A percentile compares a stretch with the other conserved stretches of the same genome.
phyloP scores from a whole-genome alignment of 2,888 invertebrate genomes.

The Synanthedon formicaeformis region DNA sequence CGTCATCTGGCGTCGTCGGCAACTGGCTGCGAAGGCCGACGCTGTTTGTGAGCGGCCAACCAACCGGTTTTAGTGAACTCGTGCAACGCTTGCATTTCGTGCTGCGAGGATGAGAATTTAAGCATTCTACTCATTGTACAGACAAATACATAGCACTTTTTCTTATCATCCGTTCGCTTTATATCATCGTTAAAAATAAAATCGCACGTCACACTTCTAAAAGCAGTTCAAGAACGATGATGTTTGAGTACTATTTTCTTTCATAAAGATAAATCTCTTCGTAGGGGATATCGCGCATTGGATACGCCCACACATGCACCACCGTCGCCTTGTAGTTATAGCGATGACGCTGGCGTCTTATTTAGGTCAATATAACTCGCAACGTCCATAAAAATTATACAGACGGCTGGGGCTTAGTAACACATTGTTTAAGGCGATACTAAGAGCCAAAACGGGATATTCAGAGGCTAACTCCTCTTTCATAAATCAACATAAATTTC shows the following conservation, averaged over 20 bases:
- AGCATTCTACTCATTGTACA: too few relatives aligned
- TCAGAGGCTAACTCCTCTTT: too few relatives aligned
- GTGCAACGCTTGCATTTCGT: slow-evolving; percentile 36
- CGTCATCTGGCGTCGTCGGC: slow-evolving; percentile 63
- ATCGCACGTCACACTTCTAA: not conserved
- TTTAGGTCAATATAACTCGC: slow-evolving; percentile 59
- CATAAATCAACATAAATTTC: too few relatives aligned
- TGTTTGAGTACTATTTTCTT: not conserved
- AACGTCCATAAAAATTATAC: slow-evolving; percentile 47
- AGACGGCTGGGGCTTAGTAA: slow-evolving; percentile 5
- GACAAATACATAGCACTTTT: slow-evolving; percentile 9
- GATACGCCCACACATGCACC: slow-evolving; percentile 43
- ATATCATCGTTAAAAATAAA: not conserved
- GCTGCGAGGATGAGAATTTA: too few relatives aligned
- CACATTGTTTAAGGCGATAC: slow-evolving; percentile 4
- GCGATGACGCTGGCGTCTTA: slow-evolving; percentile 53
- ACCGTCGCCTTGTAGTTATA: slow-evolving; percentile 28
- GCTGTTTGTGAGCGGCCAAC: slow-evolving; percentile 43
- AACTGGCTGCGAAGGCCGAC: slow-evolving; percentile 53
- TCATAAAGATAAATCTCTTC: not conserved
- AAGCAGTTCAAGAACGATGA: not conserved
- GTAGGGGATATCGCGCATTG: slow-evolving; percentile 21
- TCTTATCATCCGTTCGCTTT: too few relatives aligned
- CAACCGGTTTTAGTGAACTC: slow-evolving; percentile 34
- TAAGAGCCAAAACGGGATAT: too few relatives aligned